Conservation (phyloP, 2,113 vertebrate species). For the Apteryx mantelli region DNA sequence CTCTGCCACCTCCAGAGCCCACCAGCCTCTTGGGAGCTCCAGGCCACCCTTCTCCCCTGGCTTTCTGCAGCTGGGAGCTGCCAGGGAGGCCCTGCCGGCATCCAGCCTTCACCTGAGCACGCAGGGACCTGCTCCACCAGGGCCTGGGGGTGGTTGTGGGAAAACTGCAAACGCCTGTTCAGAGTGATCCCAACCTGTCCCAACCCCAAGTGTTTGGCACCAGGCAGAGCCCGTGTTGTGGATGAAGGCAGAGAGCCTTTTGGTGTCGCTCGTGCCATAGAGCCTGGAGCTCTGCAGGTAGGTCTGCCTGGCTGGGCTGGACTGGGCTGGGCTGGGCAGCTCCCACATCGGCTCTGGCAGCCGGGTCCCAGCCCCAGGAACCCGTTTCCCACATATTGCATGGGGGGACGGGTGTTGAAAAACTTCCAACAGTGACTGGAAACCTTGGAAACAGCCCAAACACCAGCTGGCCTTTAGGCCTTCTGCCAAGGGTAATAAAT, state of each 20-base stretch:
- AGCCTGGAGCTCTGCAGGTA: background rate
- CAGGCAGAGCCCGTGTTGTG: fast-evolving
- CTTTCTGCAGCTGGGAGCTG: background rate
- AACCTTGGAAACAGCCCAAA: slow-evolving; percentile 13
- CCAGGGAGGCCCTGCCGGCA: background rate
- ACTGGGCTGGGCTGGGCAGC: background rate
- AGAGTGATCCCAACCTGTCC: fast-evolving
- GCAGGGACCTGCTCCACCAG: background rate
- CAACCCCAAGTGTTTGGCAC: fast-evolving
- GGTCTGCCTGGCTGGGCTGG: background rate
- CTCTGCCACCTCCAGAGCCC: background rate
- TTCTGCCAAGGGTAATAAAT: background rate
- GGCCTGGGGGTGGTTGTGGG: background rate
- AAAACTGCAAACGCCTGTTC: fast-evolving
- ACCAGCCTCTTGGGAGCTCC: background rate
- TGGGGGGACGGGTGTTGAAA: background rate
- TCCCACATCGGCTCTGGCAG: background rate
- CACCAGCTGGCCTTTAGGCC: background rate
- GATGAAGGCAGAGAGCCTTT: background rate
- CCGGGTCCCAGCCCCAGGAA: background rate
- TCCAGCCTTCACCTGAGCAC: too few relatives aligned
- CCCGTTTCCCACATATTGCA: background rate
- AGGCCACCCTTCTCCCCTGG: background rate
- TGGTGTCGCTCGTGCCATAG: fast-evolving
- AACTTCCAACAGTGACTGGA: background rate